A percentile compares a stretch with the other conserved stretches of the same genome.
These are phyloP conservation scores for Sebastes dallii DNA, from an alignment of 2,797 vertebrate species.

Conservation along the genomic window DNA sequence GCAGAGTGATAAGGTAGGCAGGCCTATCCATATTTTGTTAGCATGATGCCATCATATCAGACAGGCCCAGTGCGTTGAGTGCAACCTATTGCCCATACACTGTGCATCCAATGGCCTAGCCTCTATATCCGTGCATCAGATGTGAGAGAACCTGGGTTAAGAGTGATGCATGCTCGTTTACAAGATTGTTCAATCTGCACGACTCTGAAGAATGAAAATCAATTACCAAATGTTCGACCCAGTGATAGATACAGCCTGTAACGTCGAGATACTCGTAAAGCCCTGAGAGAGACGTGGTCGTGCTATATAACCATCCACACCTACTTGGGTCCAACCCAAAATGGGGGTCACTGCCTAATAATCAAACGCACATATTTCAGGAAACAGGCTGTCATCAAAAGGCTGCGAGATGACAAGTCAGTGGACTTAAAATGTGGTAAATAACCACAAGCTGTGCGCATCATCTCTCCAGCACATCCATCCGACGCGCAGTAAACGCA, in stretches of 20 bases:
- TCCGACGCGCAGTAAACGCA: constrained; percentile 28
- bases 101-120: constrained; percentile 47
- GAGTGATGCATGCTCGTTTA: not conserved
- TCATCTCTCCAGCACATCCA: constrained; percentile 22
- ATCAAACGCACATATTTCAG: constrained; percentile 26
- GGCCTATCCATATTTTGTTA: constrained; percentile 57
- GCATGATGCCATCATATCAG: constrained; percentile 67
- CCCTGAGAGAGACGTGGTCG: not conserved
- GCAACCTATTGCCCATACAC: constrained; percentile 46
- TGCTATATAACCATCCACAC: constrained; percentile 44
- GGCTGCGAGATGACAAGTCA: constrained; percentile 48
- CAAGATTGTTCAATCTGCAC: not conserved
- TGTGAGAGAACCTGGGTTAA: constrained; percentile 2
- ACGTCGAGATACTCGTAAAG: constrained; percentile 31
- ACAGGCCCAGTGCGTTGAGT: constrained; percentile 47
- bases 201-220: not conserved
- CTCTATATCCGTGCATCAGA: not conserved
- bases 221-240: not conserved
- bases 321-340: constrained; percentile 31
- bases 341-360: constrained; percentile 43
- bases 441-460: constrained; percentile 51
- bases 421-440: constrained; percentile 34
- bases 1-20: constrained; percentile 24
- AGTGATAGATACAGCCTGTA: constrained; percentile 31
- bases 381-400: constrained; percentile 51